Evolutionary conservation across 53 echinoderm and acorn worm genomes (phyloP), one percentile per base, ranked within the genome.

Genomic region (Pentamera pediparva): DNA sequence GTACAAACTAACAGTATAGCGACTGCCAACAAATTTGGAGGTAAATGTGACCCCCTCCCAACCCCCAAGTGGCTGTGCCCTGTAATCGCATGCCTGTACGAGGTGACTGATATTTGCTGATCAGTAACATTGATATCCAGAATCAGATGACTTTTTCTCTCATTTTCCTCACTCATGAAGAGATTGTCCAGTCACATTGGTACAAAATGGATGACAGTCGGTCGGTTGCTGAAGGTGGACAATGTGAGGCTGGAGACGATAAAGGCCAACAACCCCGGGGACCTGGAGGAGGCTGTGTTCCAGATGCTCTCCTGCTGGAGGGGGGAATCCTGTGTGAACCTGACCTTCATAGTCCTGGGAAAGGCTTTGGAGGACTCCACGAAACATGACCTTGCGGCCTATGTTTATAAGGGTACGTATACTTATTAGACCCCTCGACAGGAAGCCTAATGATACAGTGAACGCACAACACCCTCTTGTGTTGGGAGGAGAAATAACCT

Each of bases 161-260:
- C 45, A 12, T 45, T 45, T 45, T 12, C 10, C 10, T 45, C 45
- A 45, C 17, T 45, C 45, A 10, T 45, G 45, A 12, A 61, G 61
- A n/a, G 33, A 27, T 32, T 61, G 32, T 7, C 35, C 12, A 9
- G 17, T 19, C 35, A 30, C 61, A 52, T 72, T 35, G 73, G 29
- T n/a, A 20, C 35, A 28, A 19, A 72, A 32, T 72, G 73, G 73
- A 50, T 32, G 73, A 54, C 49, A 30, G 17, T 72, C 19, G 73
- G 73, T 1, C 51, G 73, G 37, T 34, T 26, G 33, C 17, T 72
- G 52, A 37, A 37, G 6, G 20, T 72, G 35, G 21, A 27, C 18
- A 6, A 32, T 34, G 33, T 19, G 2, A 54, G n/a, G 12, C 31
- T 72, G 1, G 30, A 50, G 34, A 12, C 22, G 3, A 21, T 72